Base-by-base conservation (phyloP, 2,888 invertebrate genomes). In the Agonum fuliginosum region DNA sequence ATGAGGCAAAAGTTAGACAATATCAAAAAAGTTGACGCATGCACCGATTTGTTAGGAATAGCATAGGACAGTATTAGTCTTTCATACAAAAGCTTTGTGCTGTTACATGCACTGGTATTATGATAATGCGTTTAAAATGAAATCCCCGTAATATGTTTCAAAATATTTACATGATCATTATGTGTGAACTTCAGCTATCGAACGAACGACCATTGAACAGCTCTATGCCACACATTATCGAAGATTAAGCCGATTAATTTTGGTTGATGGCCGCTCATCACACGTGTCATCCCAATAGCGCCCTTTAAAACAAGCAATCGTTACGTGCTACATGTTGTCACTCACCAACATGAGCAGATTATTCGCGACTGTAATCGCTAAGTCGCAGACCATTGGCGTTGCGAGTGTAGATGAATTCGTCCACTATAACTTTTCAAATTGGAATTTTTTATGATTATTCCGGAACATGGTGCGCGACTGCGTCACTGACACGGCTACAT, bases 131-230 rank as follows among this genome's bases (percentile, higher is more conserved):
- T 70, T 19, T 70, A 48, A n/a, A 70, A 48, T 24, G 46, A 22
- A 43, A 27, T 22, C 22, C 12, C 46, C 48, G 22, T 22, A 43
- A 70, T 70, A 70, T 70, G 14, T 43, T 14, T 20, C 12, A 48
- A 22, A 70, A 70, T 70, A 70, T 48, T 70, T 48, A 70, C 70
- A 62, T 30, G 62, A 30, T 70, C 70, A 70, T 70, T 70, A 48
- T 70, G 19, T 46, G n/a, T 17, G 27, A 37, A 20, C n/a, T n/a
- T n/a, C n/a, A n/a, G 17, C 30, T 22, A 30, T n/a, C 19, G n/a
- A 12, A 46, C 10, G n/a, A 46, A 24, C 24, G 17, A 46, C 4
- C 46, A 46, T 2, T 12, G 46, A 46, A 46, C 46, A 37, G 14
- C 14, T 8, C 46, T 17, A 48, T 37, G 30, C 70, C 48, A 24